phyloP scores from a whole-genome alignment of 2,797 vertebrate genomes.

The Cichlasoma orientale region DNA sequence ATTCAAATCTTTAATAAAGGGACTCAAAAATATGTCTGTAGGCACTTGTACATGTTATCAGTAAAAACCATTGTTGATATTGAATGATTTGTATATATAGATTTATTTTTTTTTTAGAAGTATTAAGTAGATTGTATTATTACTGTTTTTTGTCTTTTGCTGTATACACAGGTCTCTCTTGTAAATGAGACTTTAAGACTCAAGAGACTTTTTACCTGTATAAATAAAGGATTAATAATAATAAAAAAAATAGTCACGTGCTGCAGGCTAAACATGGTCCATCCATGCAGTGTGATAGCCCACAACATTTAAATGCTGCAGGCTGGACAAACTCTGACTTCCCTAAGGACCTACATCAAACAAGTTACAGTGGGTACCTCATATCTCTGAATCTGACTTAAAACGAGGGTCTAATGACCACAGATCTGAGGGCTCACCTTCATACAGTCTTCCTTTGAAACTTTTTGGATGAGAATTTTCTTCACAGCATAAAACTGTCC shows the following conservation, averaged over 20 bases:
- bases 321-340: conserved; percentile 95
- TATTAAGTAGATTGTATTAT: no score
- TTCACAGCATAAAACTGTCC: conserved; percentile 94
- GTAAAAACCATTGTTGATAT: no score
- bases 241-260: conserved; percentile 72
- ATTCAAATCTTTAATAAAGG: no score
- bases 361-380: not conserved
- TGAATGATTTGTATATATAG: no score
- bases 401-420: not conserved
- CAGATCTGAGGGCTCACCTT: conserved; percentile 80
- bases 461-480: conserved; percentile 95
- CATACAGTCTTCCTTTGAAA: conserved; percentile 91
- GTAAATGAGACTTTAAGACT: no score
- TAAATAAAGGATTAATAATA: no score
- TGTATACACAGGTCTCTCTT: no score
- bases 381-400: not conserved
- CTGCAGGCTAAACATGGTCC: conserved; percentile 88
- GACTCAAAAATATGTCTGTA: no score
- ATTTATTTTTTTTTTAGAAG: no score
- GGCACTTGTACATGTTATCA: no score
- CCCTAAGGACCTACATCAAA: conserved; percentile 87
- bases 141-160: no score
- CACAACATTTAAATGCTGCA: conserved; percentile 92
- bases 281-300: conserved; percentile 99
- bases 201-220: no score